A percentile compares a stretch with the other conserved stretches of the same genome.
Evolutionary conservation across 2,888 invertebrate species (phyloP).

Genomic region (Venusia cambrica): DNA sequence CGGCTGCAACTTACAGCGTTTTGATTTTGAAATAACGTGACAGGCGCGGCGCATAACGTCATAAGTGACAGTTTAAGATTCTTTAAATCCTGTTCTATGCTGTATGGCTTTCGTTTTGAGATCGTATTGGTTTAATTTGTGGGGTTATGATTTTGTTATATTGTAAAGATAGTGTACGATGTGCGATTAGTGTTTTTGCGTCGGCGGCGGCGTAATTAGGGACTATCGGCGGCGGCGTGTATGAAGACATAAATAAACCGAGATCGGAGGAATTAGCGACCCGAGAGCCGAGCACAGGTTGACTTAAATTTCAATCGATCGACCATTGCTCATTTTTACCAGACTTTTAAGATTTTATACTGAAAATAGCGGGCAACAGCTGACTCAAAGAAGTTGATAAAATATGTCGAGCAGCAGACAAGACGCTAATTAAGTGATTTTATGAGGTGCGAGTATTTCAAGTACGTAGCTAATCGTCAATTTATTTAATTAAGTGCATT

Average conservation of each 20-base stretch:
- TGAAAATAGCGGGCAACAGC: slow-evolving; percentile 27
- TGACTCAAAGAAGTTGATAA: slow-evolving; percentile 28
- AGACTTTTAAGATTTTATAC: slow-evolving; percentile 26
- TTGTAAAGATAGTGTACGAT: slow-evolving; percentile 45
- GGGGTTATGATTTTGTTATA: slow-evolving; percentile 20
- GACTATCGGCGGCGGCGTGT: slow-evolving; percentile 77
- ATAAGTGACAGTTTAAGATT: slow-evolving; percentile 6
- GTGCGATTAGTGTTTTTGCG: slow-evolving; percentile 78
- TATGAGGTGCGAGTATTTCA: slow-evolving; percentile 17
- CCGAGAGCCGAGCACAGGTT: slow-evolving; percentile 44
- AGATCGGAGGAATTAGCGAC: slow-evolving; percentile 65
- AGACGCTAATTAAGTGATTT: slow-evolving; percentile 19
- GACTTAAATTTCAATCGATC: slow-evolving; percentile 68
- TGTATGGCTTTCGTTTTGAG: slow-evolving; percentile 2
- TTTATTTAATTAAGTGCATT: slow-evolving; percentile 16
- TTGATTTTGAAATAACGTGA: slow-evolving; percentile 7
- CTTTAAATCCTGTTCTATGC: slow-evolving; percentile 14
- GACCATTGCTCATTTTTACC: slow-evolving; percentile 45
- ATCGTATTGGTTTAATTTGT: slow-evolving; percentile 15
- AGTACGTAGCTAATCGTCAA: slow-evolving; percentile 14
- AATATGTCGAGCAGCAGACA: slow-evolving; percentile 20
- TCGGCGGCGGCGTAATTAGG: slow-evolving; percentile 71
- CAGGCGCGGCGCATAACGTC: slow-evolving; percentile 16
- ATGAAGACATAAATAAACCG: slow-evolving; percentile 80
- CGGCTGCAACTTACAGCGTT: slow-evolving; percentile 15